Base-by-base conservation (phyloP, 2,888 invertebrate species). In the Andricus curvator region DNA sequence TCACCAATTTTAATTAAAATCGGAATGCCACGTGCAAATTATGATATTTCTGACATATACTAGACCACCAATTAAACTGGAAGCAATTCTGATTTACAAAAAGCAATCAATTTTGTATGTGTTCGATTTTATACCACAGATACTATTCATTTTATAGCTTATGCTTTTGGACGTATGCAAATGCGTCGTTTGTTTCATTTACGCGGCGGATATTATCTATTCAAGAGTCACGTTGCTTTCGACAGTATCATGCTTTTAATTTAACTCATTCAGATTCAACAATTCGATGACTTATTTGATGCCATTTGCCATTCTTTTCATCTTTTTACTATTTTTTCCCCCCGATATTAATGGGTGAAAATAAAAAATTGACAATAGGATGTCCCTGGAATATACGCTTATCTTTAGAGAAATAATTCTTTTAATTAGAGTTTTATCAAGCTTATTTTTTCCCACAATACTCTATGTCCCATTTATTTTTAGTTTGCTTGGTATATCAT, bases 141-240 rank as follows among this genome's bases (percentile, higher is more conserved):
- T 56, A n/a, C n/a, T 56, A 17, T n/a, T 56, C n/a, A 56, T 56
- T 56, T 56, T 56, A 56, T n/a, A 56, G n/a, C n/a, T n/a, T 56
- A n/a, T 56, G n/a, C n/a, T 56, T 56, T 56, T 20, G 56, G 9
- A n/a, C 9, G 20, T 9, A n/a, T 56, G 20, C n/a, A 56, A 56
- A 56, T 56, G 9, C 56, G 56, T 15, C 56, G n/a, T 56, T 56
- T 56, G 56, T 56, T 56, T 56, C 56, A 56, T 56, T 56, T 56
- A 56, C n/a, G 9, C 8, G 2, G 56, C n/a, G 48, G 17, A 56
- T 56, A 56, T 56, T n/a, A 9, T 56, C 56, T 20, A 56, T 56
- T 20, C 56, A 8, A 56, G 20, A 56, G n/a, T n/a, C 56, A 9
- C 20, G 15, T n/a, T 56, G 56, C 56, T n/a, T 56, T 56, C 56